Conservation (phyloP, 2,797 vertebrate species). For the Chelidonichthys spinosus region DNA sequence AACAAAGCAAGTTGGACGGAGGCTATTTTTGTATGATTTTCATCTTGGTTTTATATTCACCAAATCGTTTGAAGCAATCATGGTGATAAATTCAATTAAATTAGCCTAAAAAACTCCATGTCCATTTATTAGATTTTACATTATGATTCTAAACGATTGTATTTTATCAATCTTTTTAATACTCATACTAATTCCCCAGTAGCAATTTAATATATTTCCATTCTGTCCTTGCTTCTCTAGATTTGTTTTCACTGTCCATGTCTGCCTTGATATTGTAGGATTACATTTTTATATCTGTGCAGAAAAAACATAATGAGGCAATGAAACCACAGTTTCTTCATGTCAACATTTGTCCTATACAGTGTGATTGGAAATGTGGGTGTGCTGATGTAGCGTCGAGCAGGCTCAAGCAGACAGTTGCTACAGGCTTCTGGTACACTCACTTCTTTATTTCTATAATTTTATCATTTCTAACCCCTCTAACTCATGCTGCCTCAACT, state of each 20-base stretch:
- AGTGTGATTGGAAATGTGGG: too few species aligned
- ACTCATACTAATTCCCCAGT: neutral
- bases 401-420: too few species aligned
- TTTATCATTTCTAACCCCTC: too few species aligned
- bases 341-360: too few species aligned
- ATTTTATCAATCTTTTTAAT: neutral
- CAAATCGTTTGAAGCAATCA: neutral
- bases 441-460: too few species aligned
- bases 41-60: neutral
- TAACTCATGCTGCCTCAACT: too few species aligned
- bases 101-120: neutral
- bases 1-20: slow-evolving; percentile 2
- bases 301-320: neutral
- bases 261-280: neutral
- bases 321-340: too few species aligned
- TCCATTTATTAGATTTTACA: neutral
- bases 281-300: neutral
- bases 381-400: too few species aligned
- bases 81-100: neutral
- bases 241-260: neutral
- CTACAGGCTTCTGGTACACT: too few species aligned
- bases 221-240: neutral
- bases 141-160: neutral
- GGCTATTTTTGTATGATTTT: neutral
- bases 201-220: neutral